These are phyloP conservation scores for Basileuterus tristriatus DNA, from an alignment of 2,797 vertebrate species.

Conservation along the genomic window DNA sequence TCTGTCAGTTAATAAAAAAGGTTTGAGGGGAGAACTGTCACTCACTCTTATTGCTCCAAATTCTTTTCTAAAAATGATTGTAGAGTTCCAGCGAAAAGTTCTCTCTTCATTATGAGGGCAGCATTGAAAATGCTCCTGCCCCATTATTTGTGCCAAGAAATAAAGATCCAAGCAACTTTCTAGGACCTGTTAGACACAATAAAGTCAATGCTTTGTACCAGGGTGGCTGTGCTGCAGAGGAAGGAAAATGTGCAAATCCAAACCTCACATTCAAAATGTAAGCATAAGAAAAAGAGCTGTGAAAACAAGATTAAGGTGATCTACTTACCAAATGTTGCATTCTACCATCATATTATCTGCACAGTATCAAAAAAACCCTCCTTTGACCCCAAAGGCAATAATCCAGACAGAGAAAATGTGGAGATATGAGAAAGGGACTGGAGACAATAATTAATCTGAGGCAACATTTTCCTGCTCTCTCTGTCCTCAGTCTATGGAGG, in stretches of 20 bases:
- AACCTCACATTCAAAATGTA: not conserved
- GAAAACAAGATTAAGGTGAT: conserved; percentile 37
- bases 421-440: not conserved
- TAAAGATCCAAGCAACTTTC: conserved; percentile 44
- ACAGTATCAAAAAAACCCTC: not conserved
- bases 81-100: conserved; percentile 26
- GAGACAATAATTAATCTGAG: not conserved
- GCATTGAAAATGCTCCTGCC: conserved; percentile 32
- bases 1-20: conserved; percentile 28
- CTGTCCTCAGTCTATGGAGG: not conserved
- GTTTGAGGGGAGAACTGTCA: conserved; percentile 46
- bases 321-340: not conserved
- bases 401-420: not conserved
- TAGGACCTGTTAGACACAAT: conserved; percentile 29
- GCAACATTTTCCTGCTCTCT: not conserved
- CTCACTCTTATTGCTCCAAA: conserved; percentile 43
- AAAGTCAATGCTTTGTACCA: conserved; percentile 1
- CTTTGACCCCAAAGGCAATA: not conserved
- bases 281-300: not conserved
- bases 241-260: conserved; percentile 29
- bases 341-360: not conserved
- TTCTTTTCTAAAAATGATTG: conserved; percentile 41
- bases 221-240: not conserved
- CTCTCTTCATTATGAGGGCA: conserved; percentile 48
- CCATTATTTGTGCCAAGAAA: conserved; percentile 54